A percentile compares a stretch with the other conserved stretches of the same genome.
Conservation (phyloP, 2,888 invertebrate genomes). For the Rhamnusium bicolor region DNA sequence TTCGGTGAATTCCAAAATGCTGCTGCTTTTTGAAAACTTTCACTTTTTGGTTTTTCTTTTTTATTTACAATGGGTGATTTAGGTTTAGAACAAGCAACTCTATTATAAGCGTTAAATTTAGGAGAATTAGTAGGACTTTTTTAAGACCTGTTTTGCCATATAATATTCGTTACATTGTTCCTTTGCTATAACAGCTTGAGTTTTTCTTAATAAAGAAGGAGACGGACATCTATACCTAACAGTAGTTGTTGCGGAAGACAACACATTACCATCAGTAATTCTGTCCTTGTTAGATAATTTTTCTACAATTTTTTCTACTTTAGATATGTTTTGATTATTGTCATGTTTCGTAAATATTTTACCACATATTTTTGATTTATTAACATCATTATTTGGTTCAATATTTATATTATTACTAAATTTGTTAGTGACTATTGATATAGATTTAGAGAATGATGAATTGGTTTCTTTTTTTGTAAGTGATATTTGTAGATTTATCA, state of each 20-base stretch:
- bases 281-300: constrained; percentile 45
- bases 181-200: constrained; percentile 70
- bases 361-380: constrained; percentile 1
- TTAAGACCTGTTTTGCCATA: constrained; percentile 44
- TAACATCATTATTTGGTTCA: background rate
- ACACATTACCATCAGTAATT: background rate
- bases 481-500: constrained; percentile 9
- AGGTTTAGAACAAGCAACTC: constrained; percentile 40
- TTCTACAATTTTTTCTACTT: constrained; percentile 52
- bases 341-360: constrained; percentile 7
- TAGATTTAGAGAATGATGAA: background rate
- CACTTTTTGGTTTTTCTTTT: constrained; percentile 64
- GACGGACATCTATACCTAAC: constrained; percentile 70
- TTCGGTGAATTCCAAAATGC: constrained; percentile 69
- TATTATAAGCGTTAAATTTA: constrained; percentile 27
- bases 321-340: constrained; percentile 2
- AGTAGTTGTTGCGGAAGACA: constrained; percentile 46
- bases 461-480: background rate
- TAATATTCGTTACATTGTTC: constrained; percentile 68
- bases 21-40: constrained; percentile 68
- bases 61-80: constrained; percentile 51
- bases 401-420: constrained; percentile 6
- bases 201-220: constrained; percentile 70
- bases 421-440: constrained; percentile 4
- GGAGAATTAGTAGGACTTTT: constrained; percentile 24